Percentiles rank a stretch among this genome's conserved stretches.
Conservation (phyloP, 2,113 vertebrate species). For the Oenanthe melanoleuca region DNA sequence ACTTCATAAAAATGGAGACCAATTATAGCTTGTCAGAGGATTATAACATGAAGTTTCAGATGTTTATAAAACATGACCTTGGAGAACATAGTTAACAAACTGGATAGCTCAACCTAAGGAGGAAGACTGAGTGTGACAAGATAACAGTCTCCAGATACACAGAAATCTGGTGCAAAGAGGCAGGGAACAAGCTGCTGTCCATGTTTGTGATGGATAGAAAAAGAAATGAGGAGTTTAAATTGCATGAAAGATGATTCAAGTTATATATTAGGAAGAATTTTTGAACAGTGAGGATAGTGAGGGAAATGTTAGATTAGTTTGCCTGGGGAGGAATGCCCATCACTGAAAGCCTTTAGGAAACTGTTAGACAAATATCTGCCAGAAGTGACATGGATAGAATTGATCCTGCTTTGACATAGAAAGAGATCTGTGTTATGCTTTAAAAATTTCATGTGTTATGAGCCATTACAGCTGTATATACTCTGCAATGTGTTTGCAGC, state of each 20-base stretch:
- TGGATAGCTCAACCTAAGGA: background rate
- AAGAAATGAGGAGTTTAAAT: constrained; percentile 21
- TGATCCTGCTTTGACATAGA: constrained; percentile 13
- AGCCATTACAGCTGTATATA: background rate
- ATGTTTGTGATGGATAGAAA: background rate
- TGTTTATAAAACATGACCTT: constrained; percentile 41
- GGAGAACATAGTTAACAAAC: background rate
- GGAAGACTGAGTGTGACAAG: constrained; percentile 26
- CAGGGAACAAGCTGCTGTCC: background rate
- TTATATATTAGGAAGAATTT: constrained; percentile 12
- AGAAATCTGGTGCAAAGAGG: background rate
- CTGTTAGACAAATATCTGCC: constrained; percentile 42
- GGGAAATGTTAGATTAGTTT: background rate
- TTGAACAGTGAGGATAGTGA: background rate
- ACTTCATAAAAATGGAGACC: constrained; percentile 6
- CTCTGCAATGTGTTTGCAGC: background rate
- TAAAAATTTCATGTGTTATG: background rate
- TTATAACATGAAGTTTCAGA: constrained; percentile 1
- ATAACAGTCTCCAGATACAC: constrained; percentile 31
- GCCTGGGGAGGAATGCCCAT: background rate
- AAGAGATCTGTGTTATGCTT: constrained; percentile 19
- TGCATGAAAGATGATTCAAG: background rate
- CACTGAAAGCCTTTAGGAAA: constrained; percentile 30
- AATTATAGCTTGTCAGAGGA: constrained; percentile 9
- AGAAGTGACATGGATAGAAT: constrained; percentile 14